Conservation (phyloP, 2,797 vertebrate species). For the Poeciliopsis presidionis region DNA sequence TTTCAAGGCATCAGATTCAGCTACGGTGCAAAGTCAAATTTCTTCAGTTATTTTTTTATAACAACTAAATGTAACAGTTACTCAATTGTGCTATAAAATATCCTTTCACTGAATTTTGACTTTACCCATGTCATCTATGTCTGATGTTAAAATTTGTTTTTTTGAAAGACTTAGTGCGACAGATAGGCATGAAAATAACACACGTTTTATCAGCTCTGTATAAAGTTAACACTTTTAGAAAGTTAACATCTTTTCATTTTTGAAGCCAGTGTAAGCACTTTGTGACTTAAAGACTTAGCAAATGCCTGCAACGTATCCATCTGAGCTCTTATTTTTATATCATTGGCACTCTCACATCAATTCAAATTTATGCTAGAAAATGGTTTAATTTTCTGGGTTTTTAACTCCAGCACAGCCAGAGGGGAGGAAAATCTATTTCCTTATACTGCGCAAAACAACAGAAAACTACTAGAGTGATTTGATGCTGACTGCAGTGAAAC, state of each 20-base stretch:
- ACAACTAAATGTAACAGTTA: not conserved
- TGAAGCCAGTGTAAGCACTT: conserved; percentile 1
- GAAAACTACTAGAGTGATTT: conserved; percentile 36
- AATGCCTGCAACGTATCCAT: not conserved
- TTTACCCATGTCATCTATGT: not conserved
- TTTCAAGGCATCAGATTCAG: not conserved
- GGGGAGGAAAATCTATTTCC: conserved; percentile 28
- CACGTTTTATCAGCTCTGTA: not conserved
- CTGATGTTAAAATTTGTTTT: not conserved
- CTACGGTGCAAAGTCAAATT: not conserved
- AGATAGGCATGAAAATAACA: not conserved
- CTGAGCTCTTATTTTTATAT: not conserved
- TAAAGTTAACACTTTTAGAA: not conserved
- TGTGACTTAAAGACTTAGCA: not conserved
- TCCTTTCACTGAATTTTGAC: not conserved
- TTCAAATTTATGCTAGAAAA: conserved; percentile 43
- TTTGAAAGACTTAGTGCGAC: not conserved
- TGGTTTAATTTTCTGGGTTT: conserved; percentile 47
- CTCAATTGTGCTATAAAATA: not conserved
- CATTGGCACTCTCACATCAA: conserved; percentile 14
- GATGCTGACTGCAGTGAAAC: conserved; percentile 40
- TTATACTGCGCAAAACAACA: conserved; percentile 27
- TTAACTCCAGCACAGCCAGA: conserved; percentile 27
- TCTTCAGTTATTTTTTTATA: not conserved
- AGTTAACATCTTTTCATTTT: conserved; percentile 2